Evolutionary conservation across 2,888 invertebrate species (phyloP).

Genomic region (Griposia aprilina): DNA sequence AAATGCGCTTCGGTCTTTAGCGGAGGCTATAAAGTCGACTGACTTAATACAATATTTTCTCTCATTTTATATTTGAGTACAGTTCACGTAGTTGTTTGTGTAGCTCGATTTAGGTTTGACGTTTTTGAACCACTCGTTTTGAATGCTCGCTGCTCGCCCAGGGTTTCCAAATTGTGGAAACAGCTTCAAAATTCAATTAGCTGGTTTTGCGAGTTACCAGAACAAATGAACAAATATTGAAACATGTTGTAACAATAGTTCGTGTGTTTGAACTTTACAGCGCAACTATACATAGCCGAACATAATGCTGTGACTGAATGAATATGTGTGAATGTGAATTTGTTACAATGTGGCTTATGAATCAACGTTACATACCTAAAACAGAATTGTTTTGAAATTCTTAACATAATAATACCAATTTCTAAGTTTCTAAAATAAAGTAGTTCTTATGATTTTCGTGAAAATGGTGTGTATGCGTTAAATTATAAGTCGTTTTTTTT

Average conservation of each 20-base stretch:
- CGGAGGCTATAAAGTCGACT: not conserved
- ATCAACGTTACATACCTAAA: not conserved
- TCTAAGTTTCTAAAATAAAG: not conserved
- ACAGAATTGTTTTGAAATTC: not conserved
- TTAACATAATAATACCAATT: not conserved
- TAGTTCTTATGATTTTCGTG: not conserved
- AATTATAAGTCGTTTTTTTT: not conserved
- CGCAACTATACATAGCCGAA: slow-evolving; percentile 5
- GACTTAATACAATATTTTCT: not conserved
- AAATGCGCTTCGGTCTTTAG: not conserved
- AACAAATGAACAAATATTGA: slow-evolving; percentile 51
- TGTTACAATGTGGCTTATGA: not conserved
- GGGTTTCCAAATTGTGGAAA: slow-evolving; percentile 15
- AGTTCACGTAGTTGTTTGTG: slow-evolving; percentile 28
- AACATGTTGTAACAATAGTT: slow-evolving; percentile 48
- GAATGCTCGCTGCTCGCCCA: not conserved
- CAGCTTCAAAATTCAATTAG: slow-evolving; percentile 53
- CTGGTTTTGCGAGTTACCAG: slow-evolving; percentile 21
- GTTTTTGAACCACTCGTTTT: slow-evolving; percentile 22
- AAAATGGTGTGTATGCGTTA: not conserved
- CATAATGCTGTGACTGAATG: not conserved
- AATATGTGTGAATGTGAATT: not conserved
- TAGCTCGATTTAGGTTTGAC: slow-evolving; percentile 39
- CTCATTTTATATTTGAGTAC: not conserved
- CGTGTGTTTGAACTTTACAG: slow-evolving; percentile 20